Evolutionary conservation across 1,140 invertebrate genomes (phyloP), one percentile per base, ranked within the genome.

Genomic region (Elymnias hypermnestra): DNA sequence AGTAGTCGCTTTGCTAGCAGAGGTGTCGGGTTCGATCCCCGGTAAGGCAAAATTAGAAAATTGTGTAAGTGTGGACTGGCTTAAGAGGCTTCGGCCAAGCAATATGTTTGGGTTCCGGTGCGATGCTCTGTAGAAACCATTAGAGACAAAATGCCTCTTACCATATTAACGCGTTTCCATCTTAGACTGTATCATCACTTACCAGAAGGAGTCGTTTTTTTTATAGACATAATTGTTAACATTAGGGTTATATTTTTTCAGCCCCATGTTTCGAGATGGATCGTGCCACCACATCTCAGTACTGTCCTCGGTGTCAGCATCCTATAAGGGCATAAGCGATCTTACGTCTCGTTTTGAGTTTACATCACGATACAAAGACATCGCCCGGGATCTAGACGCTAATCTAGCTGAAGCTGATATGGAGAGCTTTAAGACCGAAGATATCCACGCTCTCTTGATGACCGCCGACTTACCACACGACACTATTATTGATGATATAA

Each of bases 401-500:
- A 97, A 97, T 79, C 89, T 97, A 56, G 96, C 96, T 14, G 94
- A 97, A 85, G 95, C 96, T 19, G 96, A 97, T 76, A 97, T 97
- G 93, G 95, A 97, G 82, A 95, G 94, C 72, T 97, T 96, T 86
- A 90, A 92, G 51, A 94, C 94, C 5, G 93, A 96, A 81, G 95
- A 97, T 69, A 97, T 97, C 67, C 93, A 95, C 68, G 94, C 93
- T 46, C 87, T 96, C 62, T 89, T 96, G 29, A 77, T 85, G 79
- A 85, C 77, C 53, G 92, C 92, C 19, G 92, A 93, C 67, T 82
- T 94, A 63, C 94, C 93, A 21, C 91, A 91, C 56, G 82, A 85
- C 65, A 54, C 72, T 37, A 72, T 74, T 39, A 73, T 71, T 41
- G 77, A 83, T 57, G 75, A 83, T 49, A 75, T 75, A 68, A 70